Percentiles rank a stretch among this genome's conserved stretches.
Evolutionary conservation across 2,113 vertebrate genomes (phyloP).

Genomic region (Neodon shergylaensis): DNA sequence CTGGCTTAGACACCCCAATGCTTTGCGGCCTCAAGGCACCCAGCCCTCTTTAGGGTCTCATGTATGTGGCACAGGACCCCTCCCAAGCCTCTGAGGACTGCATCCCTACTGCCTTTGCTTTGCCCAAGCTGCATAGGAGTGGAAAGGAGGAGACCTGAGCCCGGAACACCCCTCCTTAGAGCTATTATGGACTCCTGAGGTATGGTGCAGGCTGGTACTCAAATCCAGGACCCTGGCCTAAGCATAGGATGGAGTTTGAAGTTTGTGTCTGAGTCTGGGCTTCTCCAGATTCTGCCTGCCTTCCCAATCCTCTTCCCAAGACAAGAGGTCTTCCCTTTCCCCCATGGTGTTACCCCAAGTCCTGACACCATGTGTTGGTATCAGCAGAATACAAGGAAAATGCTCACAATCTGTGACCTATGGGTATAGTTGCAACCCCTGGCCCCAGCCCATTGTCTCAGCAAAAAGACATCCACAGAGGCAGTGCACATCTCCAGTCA

Average conservation of each 20-base stretch:
- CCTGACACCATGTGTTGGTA: background rate
- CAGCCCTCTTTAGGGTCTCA: background rate
- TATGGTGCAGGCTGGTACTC: background rate
- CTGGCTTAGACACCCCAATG: background rate
- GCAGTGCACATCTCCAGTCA: background rate
- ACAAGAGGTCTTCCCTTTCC: background rate
- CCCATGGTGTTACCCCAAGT: background rate
- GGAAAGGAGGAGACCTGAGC: background rate
- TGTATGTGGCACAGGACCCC: background rate
- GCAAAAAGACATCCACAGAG: slow-evolving; percentile 36
- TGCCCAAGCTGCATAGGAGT: background rate
- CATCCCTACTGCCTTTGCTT: background rate
- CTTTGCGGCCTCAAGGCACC: background rate
- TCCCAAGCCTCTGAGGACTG: background rate
- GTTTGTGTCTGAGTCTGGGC: background rate
- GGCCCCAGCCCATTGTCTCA: background rate
- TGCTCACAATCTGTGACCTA: background rate
- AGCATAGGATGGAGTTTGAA: background rate
- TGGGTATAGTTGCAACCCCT: background rate
- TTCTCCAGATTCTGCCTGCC: background rate
- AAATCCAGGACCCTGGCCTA: background rate
- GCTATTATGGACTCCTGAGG: background rate
- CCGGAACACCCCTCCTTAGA: background rate
- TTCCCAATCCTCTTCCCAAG: background rate
- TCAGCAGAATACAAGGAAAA: background rate